Base-by-base conservation (phyloP, 2,113 vertebrate genomes). In the Hippotragus niger region DNA sequence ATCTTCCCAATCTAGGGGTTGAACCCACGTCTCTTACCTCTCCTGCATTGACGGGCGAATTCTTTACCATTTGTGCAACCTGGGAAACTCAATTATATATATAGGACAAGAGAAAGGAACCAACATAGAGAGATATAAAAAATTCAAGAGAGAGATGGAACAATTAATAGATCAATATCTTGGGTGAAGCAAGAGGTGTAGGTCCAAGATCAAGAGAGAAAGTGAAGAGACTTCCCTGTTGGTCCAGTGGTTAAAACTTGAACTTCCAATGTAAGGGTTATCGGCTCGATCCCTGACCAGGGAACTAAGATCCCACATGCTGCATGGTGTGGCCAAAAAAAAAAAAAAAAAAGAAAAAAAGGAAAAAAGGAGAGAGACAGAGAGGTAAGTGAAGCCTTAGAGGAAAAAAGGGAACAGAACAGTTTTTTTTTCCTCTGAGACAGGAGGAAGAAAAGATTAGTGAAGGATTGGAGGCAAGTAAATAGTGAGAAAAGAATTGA, bases 11-110 rank as follows among this genome's bases (percentile, higher is more conserved):
- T 13, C 23, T 7, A 76, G 23, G 71, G 71, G 12, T 4, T 76
- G 21, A 76, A 76, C 40, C 71, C 40, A 76, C 0, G 1, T 76
- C 71, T 76, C 12, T 76, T 76, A 76, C 12, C 71, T 76, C 12
- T 43, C 23, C 40, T 43, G 23, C 71, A 43, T 2, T 76, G 36
- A 43, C 3, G 0, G 36, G 12, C 0, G 10, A 76, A 25, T 43
- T 43, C 11, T 43, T 76, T 7, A 76, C 36, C 71, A 43, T 23
- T 43, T 3, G 23, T 0, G 3, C 71, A 40, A 43, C 12, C 71
- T 43, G 40, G 36, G 12, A 76, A 76, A 23, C 40, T 27, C 5
- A 92, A 89, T 36, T 84, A 33, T 23, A 89, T 84, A 55, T 83
- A 52, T 67, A 85, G 47, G 23, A 25, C 13, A 94, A 62, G 33